Evolutionary conservation across 2,797 vertebrate genomes (phyloP).

Genomic region (Danio jaintianensis): DNA sequence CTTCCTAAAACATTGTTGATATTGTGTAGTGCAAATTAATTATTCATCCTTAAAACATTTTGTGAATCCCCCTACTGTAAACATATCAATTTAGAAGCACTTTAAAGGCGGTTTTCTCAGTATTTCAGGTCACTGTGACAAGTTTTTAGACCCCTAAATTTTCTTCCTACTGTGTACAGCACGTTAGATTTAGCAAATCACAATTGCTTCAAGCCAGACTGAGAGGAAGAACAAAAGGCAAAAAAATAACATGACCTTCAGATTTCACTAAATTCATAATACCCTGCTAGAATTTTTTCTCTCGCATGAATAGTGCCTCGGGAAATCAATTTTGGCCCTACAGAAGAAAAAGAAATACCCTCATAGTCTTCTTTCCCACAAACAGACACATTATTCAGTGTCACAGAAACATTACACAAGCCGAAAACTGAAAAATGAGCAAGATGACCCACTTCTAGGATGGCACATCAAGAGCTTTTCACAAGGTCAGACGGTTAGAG

Average conservation of each 20-base stretch:
- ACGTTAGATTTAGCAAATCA: not conserved
- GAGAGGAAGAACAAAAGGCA: not conserved
- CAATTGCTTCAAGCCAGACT: not conserved
- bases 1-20: too few relatives aligned
- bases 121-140: not conserved
- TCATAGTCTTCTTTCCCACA: slow-evolving; percentile 14
- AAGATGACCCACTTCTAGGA: slow-evolving; percentile 36
- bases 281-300: not conserved
- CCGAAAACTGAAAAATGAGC: slow-evolving; percentile 12
- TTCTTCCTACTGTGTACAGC: not conserved
- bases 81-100: too few relatives aligned
- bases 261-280: slow-evolving; percentile 17
- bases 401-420: slow-evolving; percentile 25
- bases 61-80: too few relatives aligned
- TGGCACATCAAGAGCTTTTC: slow-evolving; percentile 23
- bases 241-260: not conserved
- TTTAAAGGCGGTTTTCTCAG: too few relatives aligned
- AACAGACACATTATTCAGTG: slow-evolving; percentile 36
- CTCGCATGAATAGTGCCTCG: not conserved
- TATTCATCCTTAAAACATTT: too few relatives aligned
- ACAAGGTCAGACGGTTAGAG: slow-evolving; percentile 31
- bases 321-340: slow-evolving; percentile 16
- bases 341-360: not conserved
- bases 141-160: not conserved
- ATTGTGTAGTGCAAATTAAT: too few relatives aligned